Evolutionary conservation across 2,888 invertebrate species (phyloP).

Genomic region (Globia sparganii): DNA sequence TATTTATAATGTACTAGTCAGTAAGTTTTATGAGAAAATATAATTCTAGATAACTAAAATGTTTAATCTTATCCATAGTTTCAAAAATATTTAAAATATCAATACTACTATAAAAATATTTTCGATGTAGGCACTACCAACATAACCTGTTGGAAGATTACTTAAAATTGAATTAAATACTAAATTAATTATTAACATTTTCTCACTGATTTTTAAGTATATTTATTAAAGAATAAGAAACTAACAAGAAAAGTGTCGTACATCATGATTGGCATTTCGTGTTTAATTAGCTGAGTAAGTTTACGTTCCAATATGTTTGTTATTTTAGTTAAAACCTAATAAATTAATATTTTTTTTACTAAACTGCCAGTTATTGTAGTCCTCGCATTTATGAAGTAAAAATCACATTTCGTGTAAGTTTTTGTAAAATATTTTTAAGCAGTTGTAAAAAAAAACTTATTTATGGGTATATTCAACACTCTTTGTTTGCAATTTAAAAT

Average conservation of each 20-base stretch:
- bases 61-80: constrained; percentile 64
- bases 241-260: constrained; percentile 80
- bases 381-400: constrained; percentile 84
- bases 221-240: constrained; percentile 73
- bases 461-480: constrained; percentile 11
- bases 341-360: constrained; percentile 71
- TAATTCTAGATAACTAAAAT: constrained; percentile 59
- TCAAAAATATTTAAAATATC: constrained; percentile 57
- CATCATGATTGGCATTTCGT: constrained; percentile 87
- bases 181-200: constrained; percentile 62
- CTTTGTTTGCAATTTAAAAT: constrained; percentile 15
- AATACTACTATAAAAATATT: constrained; percentile 38
- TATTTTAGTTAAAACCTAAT: constrained; percentile 70
- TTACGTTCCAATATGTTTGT: constrained; percentile 80
- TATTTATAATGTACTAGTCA: constrained; percentile 86
- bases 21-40: constrained; percentile 78
- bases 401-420: constrained; percentile 68
- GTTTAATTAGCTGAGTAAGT: constrained; percentile 75
- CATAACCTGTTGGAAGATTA: constrained; percentile 25
- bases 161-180: constrained; percentile 33
- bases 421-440: constrained; percentile 69
- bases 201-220: constrained; percentile 75
- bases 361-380: constrained; percentile 85
- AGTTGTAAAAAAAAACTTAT: constrained; percentile 44
- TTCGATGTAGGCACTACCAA: constrained; percentile 57